Evolutionary conservation across 2,797 vertebrate genomes (phyloP).

Genomic region (Pristis pectinata): DNA sequence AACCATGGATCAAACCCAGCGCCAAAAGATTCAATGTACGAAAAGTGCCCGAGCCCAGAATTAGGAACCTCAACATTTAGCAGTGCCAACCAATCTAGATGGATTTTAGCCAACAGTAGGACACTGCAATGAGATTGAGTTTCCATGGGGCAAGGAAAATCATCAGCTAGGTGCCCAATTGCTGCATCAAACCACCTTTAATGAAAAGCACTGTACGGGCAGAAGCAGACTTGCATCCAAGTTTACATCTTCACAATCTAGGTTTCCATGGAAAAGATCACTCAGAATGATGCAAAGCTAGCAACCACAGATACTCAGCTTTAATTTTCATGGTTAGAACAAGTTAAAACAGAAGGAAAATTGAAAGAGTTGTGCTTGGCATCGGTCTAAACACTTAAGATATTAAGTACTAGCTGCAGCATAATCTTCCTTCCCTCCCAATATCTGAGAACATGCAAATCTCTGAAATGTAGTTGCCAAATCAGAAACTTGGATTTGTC

Average conservation of each 20-base stretch:
- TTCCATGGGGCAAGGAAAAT: neutral
- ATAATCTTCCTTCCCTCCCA: neutral
- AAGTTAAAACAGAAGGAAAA: neutral
- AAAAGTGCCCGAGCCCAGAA: neutral
- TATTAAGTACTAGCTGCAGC: neutral
- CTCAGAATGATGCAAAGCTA: neutral
- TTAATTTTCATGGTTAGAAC: neutral
- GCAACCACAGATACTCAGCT: neutral
- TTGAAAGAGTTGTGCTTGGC: neutral
- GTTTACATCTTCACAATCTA: constrained; percentile 3
- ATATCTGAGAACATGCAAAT: neutral
- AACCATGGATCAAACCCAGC: neutral
- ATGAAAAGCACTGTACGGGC: neutral
- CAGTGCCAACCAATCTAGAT: neutral
- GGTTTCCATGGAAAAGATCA: neutral
- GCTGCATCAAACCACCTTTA: neutral
- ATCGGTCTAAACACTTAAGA: constrained; percentile 20
- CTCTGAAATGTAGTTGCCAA: neutral
- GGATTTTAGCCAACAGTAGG: neutral
- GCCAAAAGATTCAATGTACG: neutral
- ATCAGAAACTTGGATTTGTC: neutral
- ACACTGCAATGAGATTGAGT: neutral
- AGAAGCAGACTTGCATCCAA: neutral
- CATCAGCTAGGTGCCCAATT: neutral
- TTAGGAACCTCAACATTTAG: neutral